Conservation (phyloP, 1,140 invertebrate species). For the Bacillus rossius region DNA sequence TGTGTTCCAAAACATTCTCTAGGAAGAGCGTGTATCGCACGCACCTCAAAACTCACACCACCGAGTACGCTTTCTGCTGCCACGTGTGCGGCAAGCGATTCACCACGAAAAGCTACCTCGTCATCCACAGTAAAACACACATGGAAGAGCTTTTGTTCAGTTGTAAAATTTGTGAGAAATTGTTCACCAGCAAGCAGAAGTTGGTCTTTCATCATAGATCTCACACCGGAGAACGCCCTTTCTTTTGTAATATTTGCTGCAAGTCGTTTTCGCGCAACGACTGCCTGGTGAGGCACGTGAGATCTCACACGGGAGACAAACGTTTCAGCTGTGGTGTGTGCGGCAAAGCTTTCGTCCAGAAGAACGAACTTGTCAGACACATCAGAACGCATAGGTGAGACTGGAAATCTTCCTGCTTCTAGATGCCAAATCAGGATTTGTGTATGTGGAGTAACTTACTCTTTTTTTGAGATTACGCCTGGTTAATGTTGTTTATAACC, state of each 20-base stretch:
- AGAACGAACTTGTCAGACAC: not conserved
- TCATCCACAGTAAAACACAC: slow-evolving; percentile 43
- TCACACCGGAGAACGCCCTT: slow-evolving; percentile 46
- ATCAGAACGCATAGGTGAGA: slow-evolving; percentile 3
- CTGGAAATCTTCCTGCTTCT: no score
- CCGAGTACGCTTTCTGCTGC: slow-evolving; percentile 42
- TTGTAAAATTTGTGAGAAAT: slow-evolving; percentile 42
- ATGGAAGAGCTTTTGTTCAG: slow-evolving; percentile 44
- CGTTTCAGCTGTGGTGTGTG: slow-evolving; percentile 1
- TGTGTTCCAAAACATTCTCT: no score
- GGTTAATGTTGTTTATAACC: no score
- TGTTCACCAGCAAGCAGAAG: slow-evolving; percentile 37
- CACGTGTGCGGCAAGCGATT: slow-evolving; percentile 36
- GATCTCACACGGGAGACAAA: slow-evolving; percentile 5
- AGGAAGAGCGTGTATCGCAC: no score
- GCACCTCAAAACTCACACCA: slow-evolving; percentile 26
- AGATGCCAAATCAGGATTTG: no score
- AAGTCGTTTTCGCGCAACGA: slow-evolving; percentile 20
- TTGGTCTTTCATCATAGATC: slow-evolving; percentile 42
- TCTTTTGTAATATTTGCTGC: slow-evolving; percentile 38
- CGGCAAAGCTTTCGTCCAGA: not conserved
- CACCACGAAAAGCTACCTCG: slow-evolving; percentile 35
- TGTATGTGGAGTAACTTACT: no score
- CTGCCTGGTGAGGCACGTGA: not conserved
- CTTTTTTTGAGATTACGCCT: no score